Conservation (phyloP, 1,140 invertebrate genomes). For the Macrosteles quadrilineatus region DNA sequence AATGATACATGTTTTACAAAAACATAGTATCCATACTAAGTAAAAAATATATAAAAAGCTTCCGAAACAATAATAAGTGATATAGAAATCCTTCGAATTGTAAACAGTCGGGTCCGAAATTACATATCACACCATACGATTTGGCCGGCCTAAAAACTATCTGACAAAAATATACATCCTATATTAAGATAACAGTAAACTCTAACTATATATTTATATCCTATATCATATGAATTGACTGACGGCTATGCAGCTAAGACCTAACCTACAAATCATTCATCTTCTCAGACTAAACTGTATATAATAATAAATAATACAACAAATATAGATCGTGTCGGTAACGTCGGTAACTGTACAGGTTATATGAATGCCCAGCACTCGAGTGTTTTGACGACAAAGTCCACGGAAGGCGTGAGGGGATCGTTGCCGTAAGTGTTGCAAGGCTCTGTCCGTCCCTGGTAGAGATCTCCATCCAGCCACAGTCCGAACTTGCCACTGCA, state of each 20-base stretch:
- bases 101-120: neutral
- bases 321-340: conserved; percentile 22
- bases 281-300: conserved; percentile 11
- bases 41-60: too few species aligned
- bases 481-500: conserved; percentile 95
- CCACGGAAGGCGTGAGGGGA: conserved; percentile 85
- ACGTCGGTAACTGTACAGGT: conserved; percentile 41
- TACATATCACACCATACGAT: conserved; percentile 4
- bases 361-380: conserved; percentile 97
- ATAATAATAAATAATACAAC: conserved; percentile 26
- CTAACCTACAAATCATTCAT: conserved; percentile 25
- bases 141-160: conserved; percentile 23
- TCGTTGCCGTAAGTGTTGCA: conserved; percentile 97
- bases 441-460: conserved; percentile 89
- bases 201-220: conserved; percentile 27
- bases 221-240: conserved; percentile 27
- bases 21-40: too few species aligned
- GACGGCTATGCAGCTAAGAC: conserved; percentile 20
- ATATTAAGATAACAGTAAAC: conserved; percentile 26
- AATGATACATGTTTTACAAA: too few species aligned
- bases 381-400: conserved; percentile 94
- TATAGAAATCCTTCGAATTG: too few species aligned
- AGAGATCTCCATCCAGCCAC: conserved; percentile 96
- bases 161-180: conserved; percentile 31
- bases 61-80: too few species aligned